These are phyloP conservation scores for Chalcis sispes DNA, from an alignment of 2,888 invertebrate genomes.

Conservation along the genomic window DNA sequence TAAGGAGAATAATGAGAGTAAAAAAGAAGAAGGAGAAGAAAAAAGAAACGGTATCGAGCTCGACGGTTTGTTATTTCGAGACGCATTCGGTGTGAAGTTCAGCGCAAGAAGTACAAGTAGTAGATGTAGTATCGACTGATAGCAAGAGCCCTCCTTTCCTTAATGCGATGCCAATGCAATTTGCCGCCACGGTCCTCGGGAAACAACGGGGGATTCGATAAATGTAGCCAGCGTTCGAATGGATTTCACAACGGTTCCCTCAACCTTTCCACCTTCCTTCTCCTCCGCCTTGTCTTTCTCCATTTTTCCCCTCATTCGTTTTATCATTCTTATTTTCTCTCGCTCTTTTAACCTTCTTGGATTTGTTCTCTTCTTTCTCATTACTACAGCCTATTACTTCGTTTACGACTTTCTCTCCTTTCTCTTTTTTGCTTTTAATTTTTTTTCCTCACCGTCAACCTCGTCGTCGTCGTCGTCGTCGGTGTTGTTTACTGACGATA, in stretches of 20 bases:
- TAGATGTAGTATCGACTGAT: conserved; percentile 41
- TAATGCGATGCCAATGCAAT: conserved; percentile 57
- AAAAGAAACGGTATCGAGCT: too few species aligned
- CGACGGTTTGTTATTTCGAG: conserved; percentile 42
- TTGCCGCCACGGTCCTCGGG: conserved; percentile 37
- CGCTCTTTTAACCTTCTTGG: neutral
- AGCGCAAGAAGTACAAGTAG: neutral
- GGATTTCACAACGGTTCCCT: conserved; percentile 41
- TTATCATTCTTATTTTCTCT: neutral
- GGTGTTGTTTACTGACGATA: too few species aligned
- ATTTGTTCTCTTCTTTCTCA: neutral
- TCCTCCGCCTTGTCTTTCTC: neutral
- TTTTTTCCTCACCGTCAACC: neutral
- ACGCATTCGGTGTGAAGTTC: conserved; percentile 1
- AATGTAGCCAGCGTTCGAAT: conserved; percentile 50
- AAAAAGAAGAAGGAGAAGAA: conserved; percentile 4
- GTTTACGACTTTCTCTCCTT: neutral
- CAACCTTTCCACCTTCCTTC: conserved; percentile 9
- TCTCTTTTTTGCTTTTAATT: conserved; percentile 28
- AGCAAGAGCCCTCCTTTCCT: conserved; percentile 8
- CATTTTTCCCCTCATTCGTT: too few species aligned
- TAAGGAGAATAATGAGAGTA: neutral
- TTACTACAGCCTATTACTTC: neutral
- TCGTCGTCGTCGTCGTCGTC: neutral
- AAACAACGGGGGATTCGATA: conserved; percentile 54